Evolutionary conservation across 2,113 vertebrate genomes (phyloP).

Genomic region (Clupea harengus): DNA sequence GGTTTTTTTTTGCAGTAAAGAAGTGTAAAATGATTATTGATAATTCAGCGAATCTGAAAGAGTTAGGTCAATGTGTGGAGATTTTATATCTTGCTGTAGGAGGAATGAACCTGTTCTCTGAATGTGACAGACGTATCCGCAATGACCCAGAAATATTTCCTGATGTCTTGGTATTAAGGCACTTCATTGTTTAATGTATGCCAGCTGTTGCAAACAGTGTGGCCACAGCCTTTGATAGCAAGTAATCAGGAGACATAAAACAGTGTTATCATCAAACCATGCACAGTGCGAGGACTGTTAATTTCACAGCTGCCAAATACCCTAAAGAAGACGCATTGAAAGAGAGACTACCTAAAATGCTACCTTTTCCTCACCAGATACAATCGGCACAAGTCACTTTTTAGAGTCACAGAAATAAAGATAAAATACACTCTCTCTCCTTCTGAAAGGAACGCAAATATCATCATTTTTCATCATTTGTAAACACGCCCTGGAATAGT

Average conservation of each 20-base stretch:
- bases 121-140: not conserved
- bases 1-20: not conserved
- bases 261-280: slow-evolving; percentile 39
- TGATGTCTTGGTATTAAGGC: not conserved
- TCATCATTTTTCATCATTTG: slow-evolving; percentile 9
- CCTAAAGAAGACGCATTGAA: slow-evolving; percentile 23
- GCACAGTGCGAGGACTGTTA: slow-evolving; percentile 18
- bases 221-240: not conserved
- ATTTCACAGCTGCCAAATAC: slow-evolving; percentile 39
- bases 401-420: slow-evolving; percentile 12
- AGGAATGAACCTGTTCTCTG: not conserved
- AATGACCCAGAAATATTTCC: not conserved
- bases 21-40: not conserved
- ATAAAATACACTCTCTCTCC: not conserved
- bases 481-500: slow-evolving; percentile 17
- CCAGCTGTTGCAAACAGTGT: not conserved
- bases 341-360: slow-evolving; percentile 3
- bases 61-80: not conserved
- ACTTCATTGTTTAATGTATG: not conserved
- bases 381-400: slow-evolving; percentile 45
- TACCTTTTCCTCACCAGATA: not conserved
- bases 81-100: not conserved
- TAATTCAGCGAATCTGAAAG: not conserved
- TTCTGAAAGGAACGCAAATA: not conserved
- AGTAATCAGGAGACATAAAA: not conserved